Conservation (phyloP, 2,113 vertebrate species). For the Sinocyclocheilus maitianheensis region DNA sequence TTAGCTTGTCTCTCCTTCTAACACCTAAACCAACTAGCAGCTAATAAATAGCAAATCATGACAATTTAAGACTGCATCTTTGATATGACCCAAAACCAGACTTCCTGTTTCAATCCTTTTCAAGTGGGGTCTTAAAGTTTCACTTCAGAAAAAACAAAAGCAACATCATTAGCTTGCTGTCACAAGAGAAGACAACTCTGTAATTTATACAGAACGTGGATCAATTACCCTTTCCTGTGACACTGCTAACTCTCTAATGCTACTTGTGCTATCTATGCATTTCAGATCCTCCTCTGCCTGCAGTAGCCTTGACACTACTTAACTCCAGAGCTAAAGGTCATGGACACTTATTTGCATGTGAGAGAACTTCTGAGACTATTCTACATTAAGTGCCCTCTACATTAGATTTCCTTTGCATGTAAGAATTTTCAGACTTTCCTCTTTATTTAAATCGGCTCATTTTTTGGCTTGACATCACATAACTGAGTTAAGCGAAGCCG, state of each 20-base stretch:
- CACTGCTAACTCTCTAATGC: slow-evolving; percentile 11
- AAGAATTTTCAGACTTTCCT: slow-evolving; percentile 15
- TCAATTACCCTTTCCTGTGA: slow-evolving; percentile 36
- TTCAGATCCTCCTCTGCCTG: slow-evolving; percentile 16
- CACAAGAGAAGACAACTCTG: not conserved
- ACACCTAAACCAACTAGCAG: too few species aligned
- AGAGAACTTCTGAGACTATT: slow-evolving; percentile 20
- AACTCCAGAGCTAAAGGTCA: slow-evolving; percentile 40
- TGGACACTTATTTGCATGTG: slow-evolving; percentile 10
- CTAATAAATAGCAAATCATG: not conserved
- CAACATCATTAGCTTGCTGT: slow-evolving; percentile 1
- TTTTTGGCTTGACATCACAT: slow-evolving; percentile 33
- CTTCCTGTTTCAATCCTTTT: not conserved
- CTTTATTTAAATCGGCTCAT: slow-evolving; percentile 40
- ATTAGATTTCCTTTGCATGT: slow-evolving; percentile 18
- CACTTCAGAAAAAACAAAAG: not conserved
- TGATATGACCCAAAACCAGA: not conserved
- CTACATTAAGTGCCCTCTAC: not conserved
- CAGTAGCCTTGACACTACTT: not conserved
- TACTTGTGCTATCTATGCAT: not conserved
- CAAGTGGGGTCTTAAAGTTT: not conserved
- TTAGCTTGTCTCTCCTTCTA: too few species aligned
- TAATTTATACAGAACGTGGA: slow-evolving; percentile 15
- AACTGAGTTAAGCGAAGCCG: slow-evolving; percentile 12
- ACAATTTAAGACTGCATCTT: not conserved